Evolutionary conservation across 30 jellyfish, hydroid and myxozoan genomes (phyloP).

Genomic region (Turritopsis rubra): DNA sequence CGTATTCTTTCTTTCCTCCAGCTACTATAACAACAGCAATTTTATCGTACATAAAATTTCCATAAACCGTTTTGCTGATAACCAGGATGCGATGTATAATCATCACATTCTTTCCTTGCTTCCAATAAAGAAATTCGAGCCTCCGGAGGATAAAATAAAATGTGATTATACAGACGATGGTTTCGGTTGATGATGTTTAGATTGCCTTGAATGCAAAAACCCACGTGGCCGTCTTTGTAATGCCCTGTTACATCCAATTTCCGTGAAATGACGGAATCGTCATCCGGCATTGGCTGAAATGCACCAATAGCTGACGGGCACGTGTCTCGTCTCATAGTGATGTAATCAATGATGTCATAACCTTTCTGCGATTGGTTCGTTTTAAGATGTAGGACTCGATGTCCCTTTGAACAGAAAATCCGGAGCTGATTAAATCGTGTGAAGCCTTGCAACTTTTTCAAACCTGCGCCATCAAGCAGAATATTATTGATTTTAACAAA

Average conservation of each 20-base stretch:
- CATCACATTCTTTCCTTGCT: background rate
- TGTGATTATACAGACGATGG: background rate
- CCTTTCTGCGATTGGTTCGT: background rate
- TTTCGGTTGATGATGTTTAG: background rate
- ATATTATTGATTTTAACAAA: background rate
- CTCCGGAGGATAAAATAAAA: background rate
- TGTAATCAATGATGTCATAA: background rate
- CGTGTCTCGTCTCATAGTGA: background rate
- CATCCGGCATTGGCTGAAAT: background rate
- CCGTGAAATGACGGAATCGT: background rate
- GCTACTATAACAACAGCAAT: too few relatives aligned
- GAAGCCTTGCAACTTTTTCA: background rate
- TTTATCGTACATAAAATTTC: background rate
- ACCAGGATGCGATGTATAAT: background rate
- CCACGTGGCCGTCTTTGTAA: background rate
- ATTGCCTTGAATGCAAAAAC: background rate
- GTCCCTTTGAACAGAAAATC: background rate
- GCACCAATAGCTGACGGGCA: background rate
- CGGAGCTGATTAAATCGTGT: background rate
- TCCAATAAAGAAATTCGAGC: background rate
- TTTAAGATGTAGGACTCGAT: background rate
- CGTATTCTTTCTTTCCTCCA: too few relatives aligned
- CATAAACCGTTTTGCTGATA: background rate
- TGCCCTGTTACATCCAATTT: background rate
- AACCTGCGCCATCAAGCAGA: background rate